Evolutionary conservation across 2,797 vertebrate genomes (phyloP).

Genomic region (Liasis olivaceus): DNA sequence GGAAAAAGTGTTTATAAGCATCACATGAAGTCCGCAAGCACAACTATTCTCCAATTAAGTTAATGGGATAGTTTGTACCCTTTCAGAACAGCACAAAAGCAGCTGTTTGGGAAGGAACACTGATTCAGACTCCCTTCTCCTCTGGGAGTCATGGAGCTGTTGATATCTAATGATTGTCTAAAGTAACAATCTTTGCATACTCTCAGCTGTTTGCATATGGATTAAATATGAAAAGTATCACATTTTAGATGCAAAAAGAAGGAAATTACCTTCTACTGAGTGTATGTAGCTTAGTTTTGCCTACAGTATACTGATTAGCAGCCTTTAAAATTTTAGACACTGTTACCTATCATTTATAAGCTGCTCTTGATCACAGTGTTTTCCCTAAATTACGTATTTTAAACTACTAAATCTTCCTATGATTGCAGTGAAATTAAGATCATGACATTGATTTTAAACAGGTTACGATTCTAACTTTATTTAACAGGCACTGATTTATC

Average conservation of each 20-base stretch:
- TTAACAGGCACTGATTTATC: neutral
- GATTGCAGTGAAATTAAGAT: neutral
- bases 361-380: neutral
- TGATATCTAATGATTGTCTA: neutral
- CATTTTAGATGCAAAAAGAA: neutral
- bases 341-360: neutral
- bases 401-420: neutral
- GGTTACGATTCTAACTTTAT: neutral
- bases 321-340: neutral
- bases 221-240: neutral
- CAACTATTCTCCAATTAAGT: neutral
- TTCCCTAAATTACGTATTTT: neutral
- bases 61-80: neutral
- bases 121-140: neutral
- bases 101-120: neutral
- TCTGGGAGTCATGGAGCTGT: neutral
- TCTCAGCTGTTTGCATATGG: neutral
- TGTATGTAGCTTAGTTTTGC: neutral
- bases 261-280: neutral
- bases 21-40: neutral
- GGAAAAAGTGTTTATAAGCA: neutral
- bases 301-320: neutral
- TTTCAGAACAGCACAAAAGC: neutral
- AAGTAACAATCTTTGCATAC: neutral
- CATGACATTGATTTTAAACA: neutral